These are phyloP conservation scores for Perca fluviatilis DNA, from an alignment of 2,113 vertebrate genomes.

Conservation along the genomic window DNA sequence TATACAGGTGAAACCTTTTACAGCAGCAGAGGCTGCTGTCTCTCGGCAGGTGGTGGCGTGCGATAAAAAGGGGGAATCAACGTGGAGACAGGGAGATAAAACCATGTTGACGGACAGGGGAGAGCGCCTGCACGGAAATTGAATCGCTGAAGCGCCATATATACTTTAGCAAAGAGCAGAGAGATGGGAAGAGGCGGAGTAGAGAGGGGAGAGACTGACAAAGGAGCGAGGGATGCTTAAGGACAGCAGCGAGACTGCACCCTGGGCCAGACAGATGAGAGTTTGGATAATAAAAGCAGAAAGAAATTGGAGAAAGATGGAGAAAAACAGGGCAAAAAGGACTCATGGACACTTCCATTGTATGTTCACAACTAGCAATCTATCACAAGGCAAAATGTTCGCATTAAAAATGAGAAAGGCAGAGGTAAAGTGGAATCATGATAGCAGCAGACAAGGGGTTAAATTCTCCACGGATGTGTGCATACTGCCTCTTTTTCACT, in stretches of 20 bases:
- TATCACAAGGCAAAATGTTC: constrained; percentile 11
- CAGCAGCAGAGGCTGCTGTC: constrained; percentile 65
- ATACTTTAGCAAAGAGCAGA: constrained; percentile 84
- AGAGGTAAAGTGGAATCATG: constrained; percentile 16
- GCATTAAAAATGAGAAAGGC: constrained; percentile 15
- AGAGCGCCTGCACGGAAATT: constrained; percentile 88
- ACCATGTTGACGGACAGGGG: constrained; percentile 84
- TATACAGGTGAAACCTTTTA: constrained; percentile 68
- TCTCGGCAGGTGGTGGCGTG: constrained; percentile 86
- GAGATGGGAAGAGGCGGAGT: constrained; percentile 42
- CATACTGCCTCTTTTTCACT: not conserved
- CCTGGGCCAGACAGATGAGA: constrained; percentile 46
- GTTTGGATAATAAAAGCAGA: constrained; percentile 50
- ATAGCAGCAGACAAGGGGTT: constrained; percentile 17
- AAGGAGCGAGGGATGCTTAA: constrained; percentile 47
- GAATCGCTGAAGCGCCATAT: constrained; percentile 92
- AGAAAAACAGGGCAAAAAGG: constrained; percentile 22
- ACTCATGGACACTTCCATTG: constrained; percentile 27
- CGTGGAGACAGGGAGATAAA: constrained; percentile 88
- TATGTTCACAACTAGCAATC: constrained; percentile 11
- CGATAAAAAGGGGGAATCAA: constrained; percentile 90
- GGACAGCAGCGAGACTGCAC: constrained; percentile 37
- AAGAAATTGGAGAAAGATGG: constrained; percentile 32
- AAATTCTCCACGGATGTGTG: not conserved
- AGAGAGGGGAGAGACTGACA: constrained; percentile 41